phyloP scores from a whole-genome alignment of 2,888 invertebrate genomes.

The Drosophila borborema region DNA sequence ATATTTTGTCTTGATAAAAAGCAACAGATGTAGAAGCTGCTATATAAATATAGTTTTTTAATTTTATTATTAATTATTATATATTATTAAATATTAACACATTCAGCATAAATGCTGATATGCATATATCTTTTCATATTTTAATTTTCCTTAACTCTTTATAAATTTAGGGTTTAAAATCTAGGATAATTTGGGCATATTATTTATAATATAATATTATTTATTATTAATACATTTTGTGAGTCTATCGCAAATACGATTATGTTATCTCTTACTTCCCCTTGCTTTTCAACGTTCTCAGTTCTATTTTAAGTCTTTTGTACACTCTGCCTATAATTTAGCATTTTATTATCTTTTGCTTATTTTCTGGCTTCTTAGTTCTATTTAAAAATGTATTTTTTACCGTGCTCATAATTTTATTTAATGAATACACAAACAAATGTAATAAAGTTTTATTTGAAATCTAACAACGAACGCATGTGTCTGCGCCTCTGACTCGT shows the following conservation, averaged over 20 bases:
- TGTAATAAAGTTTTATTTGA: background rate
- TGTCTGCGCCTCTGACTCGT: constrained; percentile 7
- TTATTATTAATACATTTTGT: background rate
- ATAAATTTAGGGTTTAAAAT: background rate
- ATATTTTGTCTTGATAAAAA: background rate
- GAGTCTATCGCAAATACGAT: background rate
- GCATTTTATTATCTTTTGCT: background rate
- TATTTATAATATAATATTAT: background rate
- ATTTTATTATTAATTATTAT: too few relatives aligned
- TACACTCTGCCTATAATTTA: background rate
- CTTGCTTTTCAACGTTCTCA: too few relatives aligned
- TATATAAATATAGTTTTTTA: too few relatives aligned
- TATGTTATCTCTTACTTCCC: background rate
- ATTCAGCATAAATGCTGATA: too few relatives aligned
- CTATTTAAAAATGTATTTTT: background rate
- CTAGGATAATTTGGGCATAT: background rate
- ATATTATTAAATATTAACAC: too few relatives aligned
- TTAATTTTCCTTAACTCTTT: background rate
- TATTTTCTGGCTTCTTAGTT: background rate
- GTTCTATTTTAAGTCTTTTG: background rate
- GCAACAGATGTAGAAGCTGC: too few relatives aligned
- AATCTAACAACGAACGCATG: background rate
- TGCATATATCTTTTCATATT: too few relatives aligned
- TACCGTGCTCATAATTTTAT: background rate
- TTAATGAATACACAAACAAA: background rate